These are phyloP conservation scores for Remorina albescens DNA, from an alignment of 2,797 vertebrate genomes.

Conservation along the genomic window DNA sequence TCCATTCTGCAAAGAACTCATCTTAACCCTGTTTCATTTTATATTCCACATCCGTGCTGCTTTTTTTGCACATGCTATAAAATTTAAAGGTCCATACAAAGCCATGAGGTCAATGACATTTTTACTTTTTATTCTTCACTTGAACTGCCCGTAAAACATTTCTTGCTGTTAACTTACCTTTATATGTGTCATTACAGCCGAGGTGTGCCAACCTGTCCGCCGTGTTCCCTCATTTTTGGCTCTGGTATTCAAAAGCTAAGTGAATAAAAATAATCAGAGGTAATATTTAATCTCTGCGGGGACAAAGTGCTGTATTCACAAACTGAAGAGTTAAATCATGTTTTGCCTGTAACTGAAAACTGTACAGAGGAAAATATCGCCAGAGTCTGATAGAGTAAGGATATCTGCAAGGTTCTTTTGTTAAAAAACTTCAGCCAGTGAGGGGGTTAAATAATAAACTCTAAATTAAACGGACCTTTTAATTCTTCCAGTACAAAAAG, in stretches of 20 bases:
- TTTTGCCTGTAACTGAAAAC: constrained; percentile 44
- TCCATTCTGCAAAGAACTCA: constrained; percentile 45
- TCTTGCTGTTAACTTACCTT: constrained; percentile 40
- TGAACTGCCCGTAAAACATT: constrained; percentile 38
- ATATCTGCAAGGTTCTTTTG: too few relatives aligned
- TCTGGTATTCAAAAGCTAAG: constrained; percentile 30
- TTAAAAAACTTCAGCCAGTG: too few relatives aligned
- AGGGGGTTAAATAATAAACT: too few relatives aligned
- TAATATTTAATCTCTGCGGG: constrained; percentile 33
- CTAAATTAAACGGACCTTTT: too few relatives aligned
- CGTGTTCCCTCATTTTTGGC: constrained; percentile 11
- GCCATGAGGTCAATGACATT: constrained; percentile 14
- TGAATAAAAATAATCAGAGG: constrained; percentile 40
- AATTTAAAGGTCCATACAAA: constrained; percentile 44
- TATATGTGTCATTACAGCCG: constrained; percentile 31
- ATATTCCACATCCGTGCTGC: neutral
- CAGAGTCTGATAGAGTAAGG: too few relatives aligned
- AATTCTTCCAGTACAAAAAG: too few relatives aligned
- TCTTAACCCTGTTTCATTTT: constrained; percentile 28
- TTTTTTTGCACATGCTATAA: constrained; percentile 23
- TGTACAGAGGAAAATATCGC: constrained; percentile 16
- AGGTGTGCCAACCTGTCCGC: constrained; percentile 6
- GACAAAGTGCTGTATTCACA: constrained; percentile 22
- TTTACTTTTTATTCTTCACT: constrained; percentile 34
- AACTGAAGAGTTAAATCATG: too few relatives aligned